phyloP scores from a whole-genome alignment of 2,888 invertebrate species.

The Nematopogon swammerdamellus region DNA sequence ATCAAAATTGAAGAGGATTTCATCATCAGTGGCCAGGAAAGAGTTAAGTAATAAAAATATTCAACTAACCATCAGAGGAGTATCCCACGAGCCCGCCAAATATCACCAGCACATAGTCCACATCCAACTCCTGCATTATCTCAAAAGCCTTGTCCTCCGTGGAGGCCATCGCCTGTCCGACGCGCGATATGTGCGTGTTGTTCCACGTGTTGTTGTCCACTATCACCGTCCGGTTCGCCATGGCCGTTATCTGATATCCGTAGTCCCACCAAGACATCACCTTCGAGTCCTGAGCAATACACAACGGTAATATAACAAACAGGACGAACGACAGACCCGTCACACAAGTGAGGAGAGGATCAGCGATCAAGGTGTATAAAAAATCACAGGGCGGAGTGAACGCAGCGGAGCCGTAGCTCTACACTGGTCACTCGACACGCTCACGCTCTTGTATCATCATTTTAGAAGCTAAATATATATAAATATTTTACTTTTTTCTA shows the following conservation, averaged over 20 bases:
- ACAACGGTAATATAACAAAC: too few relatives aligned
- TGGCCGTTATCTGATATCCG: slow-evolving; percentile 98
- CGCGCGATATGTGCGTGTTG: slow-evolving; percentile 96
- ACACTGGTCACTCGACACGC: slow-evolving; percentile 34
- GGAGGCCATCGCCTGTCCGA: slow-evolving; percentile 98
- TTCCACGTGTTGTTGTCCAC: slow-evolving; percentile 99
- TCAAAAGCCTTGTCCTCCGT: slow-evolving; percentile 95
- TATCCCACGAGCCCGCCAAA: slow-evolving; percentile 99
- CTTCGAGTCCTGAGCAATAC: slow-evolving; percentile 76
- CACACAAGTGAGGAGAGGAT: slow-evolving; percentile 15
- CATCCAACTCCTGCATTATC: slow-evolving; percentile 96
- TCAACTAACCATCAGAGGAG: slow-evolving; percentile 83
- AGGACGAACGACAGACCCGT: too few relatives aligned
- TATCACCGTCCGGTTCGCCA: slow-evolving; percentile 97
- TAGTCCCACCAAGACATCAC: slow-evolving; percentile 99
- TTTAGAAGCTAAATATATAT: too few relatives aligned
- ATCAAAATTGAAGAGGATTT: too few relatives aligned
- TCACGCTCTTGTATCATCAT: slow-evolving; percentile 42
- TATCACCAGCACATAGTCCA: slow-evolving; percentile 96
- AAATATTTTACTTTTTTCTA: too few relatives aligned
- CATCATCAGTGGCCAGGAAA: too few relatives aligned
- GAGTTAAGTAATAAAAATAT: too few relatives aligned
- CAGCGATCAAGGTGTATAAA: slow-evolving; percentile 67
- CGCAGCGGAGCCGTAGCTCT: slow-evolving; percentile 26
- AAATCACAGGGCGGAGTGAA: slow-evolving; percentile 47